A percentile compares a stretch with the other conserved stretches of the same genome.
phyloP scores from a whole-genome alignment of 2,888 invertebrate species.

The Perizoma affinitatum region DNA sequence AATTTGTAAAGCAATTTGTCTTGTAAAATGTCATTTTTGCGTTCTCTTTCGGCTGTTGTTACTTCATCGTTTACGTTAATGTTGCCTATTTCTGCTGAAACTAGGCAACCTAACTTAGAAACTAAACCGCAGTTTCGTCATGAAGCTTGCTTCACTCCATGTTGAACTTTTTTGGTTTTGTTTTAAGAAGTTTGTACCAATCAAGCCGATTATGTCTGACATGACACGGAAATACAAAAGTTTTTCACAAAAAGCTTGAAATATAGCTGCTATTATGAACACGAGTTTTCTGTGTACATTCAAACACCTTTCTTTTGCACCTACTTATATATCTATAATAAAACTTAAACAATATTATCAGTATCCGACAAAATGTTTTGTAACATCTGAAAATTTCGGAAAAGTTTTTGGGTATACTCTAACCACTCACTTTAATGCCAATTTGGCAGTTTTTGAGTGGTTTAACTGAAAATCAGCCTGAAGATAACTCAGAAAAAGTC shows the following conservation, averaged over 20 bases:
- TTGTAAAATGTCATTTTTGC: slow-evolving; percentile 42
- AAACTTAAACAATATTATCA: background rate
- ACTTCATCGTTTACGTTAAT: slow-evolving; percentile 38
- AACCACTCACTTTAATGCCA: no score
- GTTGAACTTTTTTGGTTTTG: slow-evolving; percentile 16
- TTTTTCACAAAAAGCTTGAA: slow-evolving; percentile 21
- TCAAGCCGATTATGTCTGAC: slow-evolving; percentile 16
- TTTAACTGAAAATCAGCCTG: no score
- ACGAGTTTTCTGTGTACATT: slow-evolving; percentile 10
- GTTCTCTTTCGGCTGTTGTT: slow-evolving; percentile 38
- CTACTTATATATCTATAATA: background rate
- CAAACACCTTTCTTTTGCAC: slow-evolving; percentile 1
- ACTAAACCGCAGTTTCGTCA: slow-evolving; percentile 37
- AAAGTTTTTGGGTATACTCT: no score
- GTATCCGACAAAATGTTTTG: background rate
- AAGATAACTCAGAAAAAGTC: no score
- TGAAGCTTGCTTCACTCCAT: slow-evolving; percentile 28
- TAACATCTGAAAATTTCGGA: no score
- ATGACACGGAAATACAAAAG: slow-evolving; percentile 18
- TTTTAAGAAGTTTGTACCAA: slow-evolving; percentile 23
- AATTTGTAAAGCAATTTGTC: slow-evolving; percentile 41
- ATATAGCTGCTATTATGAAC: slow-evolving; percentile 20
- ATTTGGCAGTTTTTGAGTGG: no score
- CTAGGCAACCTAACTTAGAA: slow-evolving; percentile 37
- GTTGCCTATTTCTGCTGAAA: slow-evolving; percentile 36